These are phyloP conservation scores for Thecocarcelia acutangulata DNA, from an alignment of 2,888 invertebrate genomes.

Conservation along the genomic window DNA sequence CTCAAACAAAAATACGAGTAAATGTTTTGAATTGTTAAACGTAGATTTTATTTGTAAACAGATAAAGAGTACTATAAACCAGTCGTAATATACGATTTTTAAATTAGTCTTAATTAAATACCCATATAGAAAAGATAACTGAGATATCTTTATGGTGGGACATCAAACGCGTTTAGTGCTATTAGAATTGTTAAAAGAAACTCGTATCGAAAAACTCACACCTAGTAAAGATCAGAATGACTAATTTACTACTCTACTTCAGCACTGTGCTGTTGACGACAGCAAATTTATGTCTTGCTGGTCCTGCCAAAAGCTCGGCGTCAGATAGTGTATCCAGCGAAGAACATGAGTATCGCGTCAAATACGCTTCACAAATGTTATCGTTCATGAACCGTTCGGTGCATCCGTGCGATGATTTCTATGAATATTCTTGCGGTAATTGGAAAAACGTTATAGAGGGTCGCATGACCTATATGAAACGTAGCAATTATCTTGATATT, in stretches of 20 bases:
- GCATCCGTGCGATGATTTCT: constrained; percentile 78
- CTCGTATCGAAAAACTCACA: background rate
- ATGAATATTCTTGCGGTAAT: constrained; percentile 79
- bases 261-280: constrained; percentile 3
- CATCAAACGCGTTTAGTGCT: constrained; percentile 2
- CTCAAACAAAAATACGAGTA: background rate
- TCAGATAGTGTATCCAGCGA: constrained; percentile 31
- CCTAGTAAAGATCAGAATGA: constrained; percentile 19
- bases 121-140: constrained; percentile 9
- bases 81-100: constrained; percentile 17
- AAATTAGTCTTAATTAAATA: constrained; percentile 32
- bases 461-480: constrained; percentile 71
- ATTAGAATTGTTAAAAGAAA: constrained; percentile 3
- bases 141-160: background rate
- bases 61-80: constrained; percentile 33
- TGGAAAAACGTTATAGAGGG: constrained; percentile 74
- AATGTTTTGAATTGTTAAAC: too few species aligned
- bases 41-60: too few species aligned
- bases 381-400: constrained; percentile 77
- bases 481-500: constrained; percentile 76
- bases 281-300: constrained; percentile 38
- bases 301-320: constrained; percentile 37
- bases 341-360: constrained; percentile 60
- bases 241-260: constrained; percentile 23
- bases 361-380: constrained; percentile 75